These are phyloP conservation scores for Dorcus parallelipipedus DNA, from an alignment of 2,888 invertebrate genomes.

Conservation along the genomic window DNA sequence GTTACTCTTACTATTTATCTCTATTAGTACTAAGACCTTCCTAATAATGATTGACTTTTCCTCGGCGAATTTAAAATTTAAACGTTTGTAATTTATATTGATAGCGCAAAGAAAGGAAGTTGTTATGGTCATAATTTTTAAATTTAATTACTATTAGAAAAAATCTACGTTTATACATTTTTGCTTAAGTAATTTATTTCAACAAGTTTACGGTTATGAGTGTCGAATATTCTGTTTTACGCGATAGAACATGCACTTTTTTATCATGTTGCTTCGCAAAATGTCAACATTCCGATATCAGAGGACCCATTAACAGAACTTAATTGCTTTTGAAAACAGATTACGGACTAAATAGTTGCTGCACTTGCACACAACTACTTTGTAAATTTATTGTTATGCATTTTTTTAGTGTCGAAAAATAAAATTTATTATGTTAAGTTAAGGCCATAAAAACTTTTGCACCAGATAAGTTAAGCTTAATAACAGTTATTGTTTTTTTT, in stretches of 20 bases:
- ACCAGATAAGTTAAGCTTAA: too few species aligned
- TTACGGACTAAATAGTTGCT: constrained; percentile 20
- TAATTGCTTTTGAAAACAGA: constrained; percentile 24
- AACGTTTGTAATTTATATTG: too few species aligned
- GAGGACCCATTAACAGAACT: constrained; percentile 21
- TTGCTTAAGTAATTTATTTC: background rate
- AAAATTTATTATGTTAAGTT: background rate
- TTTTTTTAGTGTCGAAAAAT: background rate
- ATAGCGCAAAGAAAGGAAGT: too few species aligned
- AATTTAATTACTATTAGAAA: too few species aligned
- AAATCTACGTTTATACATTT: too few species aligned
- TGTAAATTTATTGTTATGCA: background rate
- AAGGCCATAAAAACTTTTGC: too few species aligned
- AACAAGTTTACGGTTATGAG: constrained; percentile 17
- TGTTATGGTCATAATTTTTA: too few species aligned
- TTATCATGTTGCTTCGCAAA: constrained; percentile 23
- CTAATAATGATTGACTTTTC: too few species aligned
- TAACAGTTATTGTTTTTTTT: too few species aligned
- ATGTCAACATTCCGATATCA: constrained; percentile 17
- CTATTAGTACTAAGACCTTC: too few species aligned
- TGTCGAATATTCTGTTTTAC: constrained; percentile 16
- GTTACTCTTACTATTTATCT: too few species aligned
- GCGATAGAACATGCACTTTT: constrained; percentile 25
- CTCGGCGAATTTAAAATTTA: too few species aligned
- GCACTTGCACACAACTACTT: background rate